Evolutionary conservation across 1,140 invertebrate species (phyloP), one percentile per base, ranked within the genome.

Genomic region (Homarus americanus): DNA sequence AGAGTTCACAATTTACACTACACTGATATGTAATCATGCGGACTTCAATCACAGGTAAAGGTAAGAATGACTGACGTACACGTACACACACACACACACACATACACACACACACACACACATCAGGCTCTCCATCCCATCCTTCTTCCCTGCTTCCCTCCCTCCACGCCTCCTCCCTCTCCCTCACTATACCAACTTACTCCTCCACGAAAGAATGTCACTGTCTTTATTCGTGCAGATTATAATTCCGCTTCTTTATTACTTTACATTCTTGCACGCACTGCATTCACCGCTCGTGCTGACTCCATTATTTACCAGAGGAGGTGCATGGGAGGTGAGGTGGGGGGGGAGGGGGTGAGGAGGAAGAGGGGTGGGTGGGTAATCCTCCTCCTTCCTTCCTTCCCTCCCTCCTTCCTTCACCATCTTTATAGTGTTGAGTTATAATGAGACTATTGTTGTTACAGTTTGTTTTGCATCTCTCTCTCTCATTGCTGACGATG

Each of bases 361-460:
- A n/a, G n/a, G n/a, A n/a, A n/a, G n/a, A n/a, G n/a, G n/a, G n/a
- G n/a, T n/a, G n/a, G n/a, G n/a, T n/a, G n/a, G n/a, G n/a, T n/a
- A n/a, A n/a, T n/a, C n/a, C n/a, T n/a, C n/a, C n/a, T n/a, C n/a
- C n/a, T n/a, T n/a, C n/a, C n/a, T n/a, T n/a, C n/a, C n/a, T n/a
- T n/a, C n/a, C n/a, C n/a, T 28, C 2, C 20, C 53, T 17, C 44
- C 15, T n/a, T 2, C 20, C 53, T 17, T 28, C 15, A 24, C 32
- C 79, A 53, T 63, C 79, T 34, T 82, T 63, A 63, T 58, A 63
- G 12, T 41, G 79, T 36, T 63, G 32, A 24, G 34, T 36, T 36
- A 82, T 82, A 82, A 82, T 82, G 79, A 82, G 79, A 36, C 79
- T n/a, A 82, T 82, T 82, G 79, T 82, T n/a, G 79, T 82, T 82